Percentiles rank a stretch among this genome's conserved stretches.
These are phyloP conservation scores for Callionymus lyra DNA, from an alignment of 2,113 vertebrate species.

Conservation along the genomic window DNA sequence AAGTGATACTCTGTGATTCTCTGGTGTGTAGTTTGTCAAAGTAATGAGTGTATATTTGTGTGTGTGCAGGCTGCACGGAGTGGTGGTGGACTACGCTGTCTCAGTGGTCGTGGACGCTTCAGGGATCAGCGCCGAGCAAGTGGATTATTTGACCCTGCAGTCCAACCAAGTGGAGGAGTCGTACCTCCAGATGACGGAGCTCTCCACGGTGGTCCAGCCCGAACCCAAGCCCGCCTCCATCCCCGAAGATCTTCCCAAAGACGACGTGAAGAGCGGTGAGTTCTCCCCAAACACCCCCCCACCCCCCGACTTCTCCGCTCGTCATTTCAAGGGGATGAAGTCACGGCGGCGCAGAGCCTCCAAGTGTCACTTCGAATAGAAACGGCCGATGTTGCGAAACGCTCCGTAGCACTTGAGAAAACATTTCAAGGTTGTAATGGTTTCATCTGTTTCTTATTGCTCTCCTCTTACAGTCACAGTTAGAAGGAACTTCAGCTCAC, in stretches of 20 bases:
- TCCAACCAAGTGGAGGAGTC: constrained; percentile 83
- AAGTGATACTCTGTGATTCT: no score
- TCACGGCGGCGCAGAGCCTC: constrained; percentile 1
- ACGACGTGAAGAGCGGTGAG: constrained; percentile 69
- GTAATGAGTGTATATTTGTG: not conserved
- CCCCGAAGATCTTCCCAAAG: constrained; percentile 68
- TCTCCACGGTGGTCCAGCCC: constrained; percentile 70
- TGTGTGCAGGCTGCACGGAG: constrained; percentile 52
- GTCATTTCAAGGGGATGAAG: no score
- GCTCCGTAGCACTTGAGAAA: constrained; percentile 22
- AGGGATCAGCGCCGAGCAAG: constrained; percentile 74
- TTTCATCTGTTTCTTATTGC: constrained; percentile 45
- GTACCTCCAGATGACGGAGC: constrained; percentile 66
- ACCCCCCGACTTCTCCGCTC: no score
- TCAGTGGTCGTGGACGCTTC: constrained; percentile 69
- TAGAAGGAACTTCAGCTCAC: constrained; percentile 19
- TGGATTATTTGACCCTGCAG: constrained; percentile 82
- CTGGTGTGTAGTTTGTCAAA: no score
- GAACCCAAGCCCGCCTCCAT: constrained; percentile 68
- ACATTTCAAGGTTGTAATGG: constrained; percentile 35
- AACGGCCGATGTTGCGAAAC: constrained; percentile 7
- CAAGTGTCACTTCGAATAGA: constrained; percentile 27
- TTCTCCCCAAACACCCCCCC: not conserved
- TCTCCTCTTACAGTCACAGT: constrained; percentile 21
- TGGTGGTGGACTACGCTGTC: constrained; percentile 76